Evolutionary conservation across 2,113 vertebrate species (phyloP).

Genomic region (Microcebus tavaratra): DNA sequence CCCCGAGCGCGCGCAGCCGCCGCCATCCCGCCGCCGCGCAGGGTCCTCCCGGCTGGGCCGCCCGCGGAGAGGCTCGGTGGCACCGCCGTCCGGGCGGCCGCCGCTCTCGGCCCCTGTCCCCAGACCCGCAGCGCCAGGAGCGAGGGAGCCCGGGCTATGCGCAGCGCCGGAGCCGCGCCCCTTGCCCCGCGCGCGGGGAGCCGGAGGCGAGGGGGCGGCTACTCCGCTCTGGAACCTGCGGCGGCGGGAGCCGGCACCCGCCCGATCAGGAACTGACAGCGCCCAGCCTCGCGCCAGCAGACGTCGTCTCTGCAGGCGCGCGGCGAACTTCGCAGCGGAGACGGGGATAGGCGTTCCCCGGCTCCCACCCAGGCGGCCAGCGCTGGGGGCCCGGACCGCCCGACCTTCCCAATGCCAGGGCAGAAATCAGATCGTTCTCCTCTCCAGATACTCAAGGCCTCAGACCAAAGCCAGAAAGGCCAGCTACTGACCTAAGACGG

Average conservation of each 20-base stretch:
- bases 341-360: constrained; percentile 10
- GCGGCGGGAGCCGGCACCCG: not conserved
- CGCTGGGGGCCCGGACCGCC: not conserved
- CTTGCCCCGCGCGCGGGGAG: not conserved
- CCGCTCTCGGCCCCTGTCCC: not conserved
- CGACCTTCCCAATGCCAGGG: not conserved
- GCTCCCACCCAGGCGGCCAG: not conserved
- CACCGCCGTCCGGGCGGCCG: not conserved
- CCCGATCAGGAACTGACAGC: constrained; percentile 6
- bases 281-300: not conserved
- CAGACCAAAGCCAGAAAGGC: not conserved
- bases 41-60: not conserved
- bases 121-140: not conserved
- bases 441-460: not conserved
- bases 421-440: not conserved
- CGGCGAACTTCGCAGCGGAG: not conserved
- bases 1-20: not conserved
- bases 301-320: not conserved
- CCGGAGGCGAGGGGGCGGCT: not conserved
- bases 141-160: not conserved
- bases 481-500: not conserved
- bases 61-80: not conserved
- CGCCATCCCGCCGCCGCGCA: not conserved
- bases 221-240: not conserved
- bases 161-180: not conserved